phyloP scores from a whole-genome alignment of 2,888 invertebrate genomes.

The Ceramica pisi region DNA sequence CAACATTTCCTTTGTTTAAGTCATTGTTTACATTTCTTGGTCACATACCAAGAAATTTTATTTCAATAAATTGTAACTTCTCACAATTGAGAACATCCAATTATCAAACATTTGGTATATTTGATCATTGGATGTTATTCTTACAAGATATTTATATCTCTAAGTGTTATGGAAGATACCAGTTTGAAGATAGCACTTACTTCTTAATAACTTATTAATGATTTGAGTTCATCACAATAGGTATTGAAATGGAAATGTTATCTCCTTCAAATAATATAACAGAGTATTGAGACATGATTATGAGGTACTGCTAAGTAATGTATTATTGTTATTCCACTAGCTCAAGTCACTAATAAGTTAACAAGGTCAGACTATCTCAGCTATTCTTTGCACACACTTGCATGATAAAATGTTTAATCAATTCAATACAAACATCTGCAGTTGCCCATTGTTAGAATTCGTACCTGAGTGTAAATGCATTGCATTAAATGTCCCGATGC shows the following conservation, averaged over 20 bases:
- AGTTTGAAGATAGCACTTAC: background rate
- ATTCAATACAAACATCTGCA: conserved; percentile 16
- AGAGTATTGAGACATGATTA: conserved; percentile 7
- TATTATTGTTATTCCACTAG: conserved; percentile 25
- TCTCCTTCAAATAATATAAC: conserved; percentile 15
- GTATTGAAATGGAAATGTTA: conserved; percentile 22
- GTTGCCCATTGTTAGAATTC: conserved; percentile 3
- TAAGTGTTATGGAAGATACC: background rate
- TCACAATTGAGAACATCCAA: background rate
- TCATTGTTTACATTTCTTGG: conserved; percentile 14
- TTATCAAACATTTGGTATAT: background rate
- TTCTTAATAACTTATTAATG: conserved; percentile 23
- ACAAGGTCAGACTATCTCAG: conserved; percentile 38
- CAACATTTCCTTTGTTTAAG: conserved; percentile 28
- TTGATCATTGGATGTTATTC: background rate
- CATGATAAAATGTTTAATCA: conserved; percentile 21
- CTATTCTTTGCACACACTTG: conserved; percentile 26
- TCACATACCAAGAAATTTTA: conserved; percentile 4
- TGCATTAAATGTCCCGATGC: conserved; percentile 99
- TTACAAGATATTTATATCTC: background rate
- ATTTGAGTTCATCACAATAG: conserved; percentile 16
- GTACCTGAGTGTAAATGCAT: conserved; percentile 97
- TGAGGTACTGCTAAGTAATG: conserved; percentile 7
- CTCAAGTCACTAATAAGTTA: conserved; percentile 33
- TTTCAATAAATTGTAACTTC: conserved; percentile 10